Evolutionary conservation across 2,888 invertebrate genomes (phyloP).

Genomic region (Slavum lentiscoides): DNA sequence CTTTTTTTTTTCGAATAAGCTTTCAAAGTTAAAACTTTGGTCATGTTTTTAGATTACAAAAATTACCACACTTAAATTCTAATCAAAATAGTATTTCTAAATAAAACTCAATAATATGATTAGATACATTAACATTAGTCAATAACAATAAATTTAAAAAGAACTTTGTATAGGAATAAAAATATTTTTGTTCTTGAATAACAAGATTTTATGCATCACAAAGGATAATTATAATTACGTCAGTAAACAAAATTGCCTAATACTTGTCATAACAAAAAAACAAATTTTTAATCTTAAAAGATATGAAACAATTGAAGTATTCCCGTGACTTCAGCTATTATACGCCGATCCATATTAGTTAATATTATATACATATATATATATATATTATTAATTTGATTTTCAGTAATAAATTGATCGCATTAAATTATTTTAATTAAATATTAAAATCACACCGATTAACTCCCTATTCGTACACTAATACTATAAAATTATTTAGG

Average conservation of each 20-base stretch:
- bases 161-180: not conserved
- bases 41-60: too few relatives aligned
- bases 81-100: not conserved
- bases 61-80: too few relatives aligned
- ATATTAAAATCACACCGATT: too few relatives aligned
- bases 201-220: not conserved
- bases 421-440: too few relatives aligned
- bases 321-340: not conserved
- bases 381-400: too few relatives aligned
- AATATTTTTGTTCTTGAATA: not conserved
- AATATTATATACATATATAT: too few relatives aligned
- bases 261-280: slow-evolving; percentile 2
- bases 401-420: too few relatives aligned
- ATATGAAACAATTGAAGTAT: not conserved
- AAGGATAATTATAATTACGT: slow-evolving; percentile 5
- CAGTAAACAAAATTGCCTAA: slow-evolving; percentile 4
- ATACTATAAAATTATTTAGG: too few relatives aligned
- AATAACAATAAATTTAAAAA: not conserved
- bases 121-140: not conserved
- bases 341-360: not conserved
- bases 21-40: too few relatives aligned
- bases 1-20: too few relatives aligned
- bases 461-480: too few relatives aligned
- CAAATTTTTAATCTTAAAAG: slow-evolving; percentile 13
- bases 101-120: not conserved